Base-by-base conservation (phyloP, 1,140 invertebrate genomes). In the Formica exsecta region DNA sequence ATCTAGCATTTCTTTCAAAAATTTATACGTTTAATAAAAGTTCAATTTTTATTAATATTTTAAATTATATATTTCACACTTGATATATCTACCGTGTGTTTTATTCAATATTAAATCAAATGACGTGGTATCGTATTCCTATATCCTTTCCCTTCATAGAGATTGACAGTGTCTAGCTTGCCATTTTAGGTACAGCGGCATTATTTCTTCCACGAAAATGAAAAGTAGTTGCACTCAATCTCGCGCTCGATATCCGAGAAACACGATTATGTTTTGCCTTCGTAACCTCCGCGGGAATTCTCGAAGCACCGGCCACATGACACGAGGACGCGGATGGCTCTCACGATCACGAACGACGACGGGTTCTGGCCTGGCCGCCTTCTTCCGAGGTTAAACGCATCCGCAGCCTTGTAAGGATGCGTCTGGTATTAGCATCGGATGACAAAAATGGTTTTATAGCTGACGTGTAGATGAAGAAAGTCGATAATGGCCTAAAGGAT, bases 371-470 rank as follows among this genome's bases (percentile, higher is more conserved):
- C 88, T 86, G 84, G 89, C 83, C 88, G 86, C 79, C 83, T 87
- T 83, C 83, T 80, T 86, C 51, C 86, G 54, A 85, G 65, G 64
- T 54, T 79, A 80, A 86, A 85, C 66, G 70, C 62, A 84, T 90
- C 86, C 62, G 81, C 73, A 89, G 75, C 92, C 92, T 91, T 93
- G 89, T 93, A 92, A 93, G 92, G 91, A 90, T 88, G 54, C 84
- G 79, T 65, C 59, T 86, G 62, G 79, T 68, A 92, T 92, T 91
- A 92, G 89, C 91, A 92, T 91, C 87, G 85, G 88, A 90, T 91
- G 91, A 93, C 92, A 93, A 88, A 92, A 92, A 93, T 92, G 91
- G 91, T 87, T 92, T 90, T 93, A 92, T 89, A 90, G 91, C 85
- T 65, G 86, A 85, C 66, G 80, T 64, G 32, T 32, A 80, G 74